These are phyloP conservation scores for Tringa solitaria DNA, from an alignment of 2,113 vertebrate species.

Conservation along the genomic window DNA sequence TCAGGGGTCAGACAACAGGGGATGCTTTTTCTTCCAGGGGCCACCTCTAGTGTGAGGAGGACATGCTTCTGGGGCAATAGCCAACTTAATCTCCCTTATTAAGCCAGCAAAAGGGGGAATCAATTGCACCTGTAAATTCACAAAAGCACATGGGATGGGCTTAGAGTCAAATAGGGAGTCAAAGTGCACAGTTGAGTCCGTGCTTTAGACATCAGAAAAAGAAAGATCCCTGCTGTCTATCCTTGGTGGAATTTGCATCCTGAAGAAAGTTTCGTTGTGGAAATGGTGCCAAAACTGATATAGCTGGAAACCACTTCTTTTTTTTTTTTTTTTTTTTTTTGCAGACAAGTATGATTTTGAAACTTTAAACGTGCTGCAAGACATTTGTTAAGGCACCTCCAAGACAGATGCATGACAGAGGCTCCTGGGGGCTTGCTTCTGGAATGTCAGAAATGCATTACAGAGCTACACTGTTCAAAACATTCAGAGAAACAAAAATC, in stretches of 20 bases:
- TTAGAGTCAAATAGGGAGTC: too few relatives aligned
- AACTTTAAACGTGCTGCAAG: background rate
- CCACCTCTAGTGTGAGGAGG: background rate
- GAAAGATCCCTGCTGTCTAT: background rate
- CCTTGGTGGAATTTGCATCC: background rate
- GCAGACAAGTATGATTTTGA: background rate
- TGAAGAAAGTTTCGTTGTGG: background rate
- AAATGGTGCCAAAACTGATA: background rate
- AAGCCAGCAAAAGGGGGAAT: background rate
- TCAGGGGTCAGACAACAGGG: background rate
- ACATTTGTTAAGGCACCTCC: background rate
- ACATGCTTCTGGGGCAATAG: background rate
- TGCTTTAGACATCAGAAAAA: background rate
- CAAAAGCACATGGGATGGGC: background rate
- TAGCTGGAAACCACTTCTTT: background rate
- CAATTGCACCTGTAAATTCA: background rate
- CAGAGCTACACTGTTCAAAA: background rate
- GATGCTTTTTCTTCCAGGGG: background rate
- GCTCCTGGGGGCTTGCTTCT: background rate
- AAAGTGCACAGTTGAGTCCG: background rate
- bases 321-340: background rate
- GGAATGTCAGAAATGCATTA: constrained; percentile 13
- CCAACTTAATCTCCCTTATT: background rate
- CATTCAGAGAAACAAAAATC: background rate
- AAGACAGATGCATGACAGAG: background rate